Evolutionary conservation across 1,140 invertebrate genomes (phyloP).

Genomic region (Monochamus saltuarius): DNA sequence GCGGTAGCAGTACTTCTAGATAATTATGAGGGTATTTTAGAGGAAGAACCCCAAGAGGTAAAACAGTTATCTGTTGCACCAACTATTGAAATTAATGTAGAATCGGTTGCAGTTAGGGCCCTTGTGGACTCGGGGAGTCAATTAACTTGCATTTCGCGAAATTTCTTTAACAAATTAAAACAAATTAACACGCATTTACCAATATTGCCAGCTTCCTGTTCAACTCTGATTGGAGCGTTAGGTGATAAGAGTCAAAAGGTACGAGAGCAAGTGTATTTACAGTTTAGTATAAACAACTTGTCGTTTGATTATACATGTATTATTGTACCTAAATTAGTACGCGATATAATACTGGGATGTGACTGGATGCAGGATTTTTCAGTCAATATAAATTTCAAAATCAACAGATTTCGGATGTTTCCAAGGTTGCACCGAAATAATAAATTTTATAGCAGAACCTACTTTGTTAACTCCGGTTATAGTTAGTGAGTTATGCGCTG

Average conservation of each 20-base stretch:
- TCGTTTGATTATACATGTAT: not conserved
- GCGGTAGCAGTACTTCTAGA: not conserved
- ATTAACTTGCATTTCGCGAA: no score
- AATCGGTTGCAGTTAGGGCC: not conserved
- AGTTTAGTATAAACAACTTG: not conserved
- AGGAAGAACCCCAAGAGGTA: not conserved
- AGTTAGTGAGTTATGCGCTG: not conserved
- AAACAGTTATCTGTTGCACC: constrained; percentile 1
- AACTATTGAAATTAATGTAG: not conserved
- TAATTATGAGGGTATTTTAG: constrained; percentile 1
- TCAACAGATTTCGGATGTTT: no score
- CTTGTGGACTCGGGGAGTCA: not conserved
- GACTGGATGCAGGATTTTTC: not conserved
- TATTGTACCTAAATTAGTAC: constrained; percentile 11
- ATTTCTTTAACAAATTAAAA: no score
- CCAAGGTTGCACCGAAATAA: no score
- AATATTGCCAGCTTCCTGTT: not conserved
- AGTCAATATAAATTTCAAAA: not conserved
- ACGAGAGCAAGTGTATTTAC: constrained; percentile 3
- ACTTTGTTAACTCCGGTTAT: not conserved
- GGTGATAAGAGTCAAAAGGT: not conserved
- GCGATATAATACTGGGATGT: constrained; percentile 4
- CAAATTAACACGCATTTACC: not conserved
- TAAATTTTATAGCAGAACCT: constrained; percentile 8
- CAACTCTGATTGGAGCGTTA: not conserved